Base-by-base conservation (phyloP, 35 echinoderm and acorn worm genomes). In the Nesometra sesokonis region DNA sequence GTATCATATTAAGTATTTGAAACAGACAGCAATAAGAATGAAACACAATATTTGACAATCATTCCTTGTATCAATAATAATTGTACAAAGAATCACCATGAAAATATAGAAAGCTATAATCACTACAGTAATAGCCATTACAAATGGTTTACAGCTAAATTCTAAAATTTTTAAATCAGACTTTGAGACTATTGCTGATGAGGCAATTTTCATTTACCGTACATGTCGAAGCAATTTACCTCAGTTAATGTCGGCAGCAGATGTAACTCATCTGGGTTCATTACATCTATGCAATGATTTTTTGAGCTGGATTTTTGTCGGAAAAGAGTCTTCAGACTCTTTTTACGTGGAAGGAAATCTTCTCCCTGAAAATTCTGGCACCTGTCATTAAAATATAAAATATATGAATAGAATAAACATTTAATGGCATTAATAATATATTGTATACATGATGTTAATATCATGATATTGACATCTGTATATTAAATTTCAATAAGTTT, bases 191-290 rank as follows among this genome's bases (percentile, higher is more conserved):
- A 34, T 84, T 76, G 39, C 57, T 84, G 32, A 38, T 87, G 76
- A 47, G 77, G 21, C 52, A 80, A 36, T 84, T 76, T 11, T 76
- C 77, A n/a, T n/a, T n/a, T 86, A 84, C 78, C 23, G 83, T 86
- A 80, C 84, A 86, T 23, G 77, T 34, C 21, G 32, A 9, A 67
- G 23, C 8, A 17, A 2, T 19, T 67, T 27, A 67, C 52, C 52
- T 67, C 52, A 17, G 52, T 67, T 27, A 67, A 67, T 67, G 52
- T 67, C 23, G 52, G 52, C 23, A 67, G 23, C 0, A 67, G 52
- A 67, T 67, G 52, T 2, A 67, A 27, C 23, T 67, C 52, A 67
- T 67, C 52, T 17, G 52, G 52, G 23, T 67, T 67, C 1, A 19
- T 1, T 17, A 17, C 1, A 17, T 67, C 52, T 67, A 27, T 67